Percentiles rank a stretch among this genome's conserved stretches.
These are phyloP conservation scores for Zalophus californianus DNA, from an alignment of 2,797 vertebrate genomes.

Conservation along the genomic window DNA sequence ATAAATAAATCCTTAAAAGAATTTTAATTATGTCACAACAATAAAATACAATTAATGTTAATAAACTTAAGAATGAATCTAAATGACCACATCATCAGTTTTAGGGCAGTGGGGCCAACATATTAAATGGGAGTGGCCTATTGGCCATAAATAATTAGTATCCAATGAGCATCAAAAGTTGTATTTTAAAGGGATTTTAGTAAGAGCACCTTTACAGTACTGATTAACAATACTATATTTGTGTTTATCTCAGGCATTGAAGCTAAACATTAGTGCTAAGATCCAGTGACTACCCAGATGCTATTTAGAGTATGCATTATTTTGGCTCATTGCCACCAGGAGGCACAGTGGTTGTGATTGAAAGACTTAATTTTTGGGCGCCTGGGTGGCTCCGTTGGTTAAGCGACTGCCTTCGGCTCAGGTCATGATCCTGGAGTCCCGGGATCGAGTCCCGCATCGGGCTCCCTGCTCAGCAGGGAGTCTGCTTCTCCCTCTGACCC, in stretches of 20 bases:
- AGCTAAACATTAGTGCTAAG: not conserved
- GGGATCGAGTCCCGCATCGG: too few species aligned
- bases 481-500: too few species aligned
- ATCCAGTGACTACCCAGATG: not conserved
- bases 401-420: too few species aligned
- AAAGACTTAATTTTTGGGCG: not conserved
- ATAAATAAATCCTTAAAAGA: not conserved
- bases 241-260: not conserved
- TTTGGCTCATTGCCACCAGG: not conserved
- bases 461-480: too few species aligned
- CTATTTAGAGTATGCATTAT: not conserved
- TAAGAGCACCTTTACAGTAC: not conserved
- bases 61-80: not conserved
- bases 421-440: too few species aligned
- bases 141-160: not conserved
- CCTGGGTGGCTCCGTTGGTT: too few species aligned
- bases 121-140: not conserved
- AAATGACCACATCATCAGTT: not conserved
- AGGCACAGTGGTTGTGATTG: not conserved
- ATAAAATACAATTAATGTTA: not conserved
- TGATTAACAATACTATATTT: not conserved
- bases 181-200: not conserved
- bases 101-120: not conserved
- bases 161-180: too few species aligned
- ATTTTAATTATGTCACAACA: not conserved